Percentiles rank a stretch among this genome's conserved stretches.
Evolutionary conservation across 2,888 invertebrate species (phyloP).

Genomic region (Stegophylla sp.): DNA sequence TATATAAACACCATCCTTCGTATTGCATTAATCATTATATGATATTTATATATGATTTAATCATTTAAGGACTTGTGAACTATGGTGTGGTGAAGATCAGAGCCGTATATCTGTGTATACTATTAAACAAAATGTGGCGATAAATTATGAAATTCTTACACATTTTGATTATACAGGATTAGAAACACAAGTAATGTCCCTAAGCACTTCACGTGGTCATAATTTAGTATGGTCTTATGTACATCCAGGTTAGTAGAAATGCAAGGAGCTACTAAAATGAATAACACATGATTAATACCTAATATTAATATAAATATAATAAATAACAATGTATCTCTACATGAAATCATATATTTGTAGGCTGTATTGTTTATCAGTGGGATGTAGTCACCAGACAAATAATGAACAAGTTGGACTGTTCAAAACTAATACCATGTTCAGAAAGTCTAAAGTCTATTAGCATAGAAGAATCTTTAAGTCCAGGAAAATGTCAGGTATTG

Average conservation of each 20-base stretch:
- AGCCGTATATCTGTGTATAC: constrained; percentile 82
- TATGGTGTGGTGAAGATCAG: constrained; percentile 88
- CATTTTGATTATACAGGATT: constrained; percentile 71
- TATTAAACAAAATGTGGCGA: constrained; percentile 75
- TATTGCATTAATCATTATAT: background rate
- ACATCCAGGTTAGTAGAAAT: constrained; percentile 72
- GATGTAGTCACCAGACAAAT: constrained; percentile 73
- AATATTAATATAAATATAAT: too few species aligned
- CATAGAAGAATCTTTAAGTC: constrained; percentile 83
- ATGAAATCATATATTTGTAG: constrained; percentile 65
- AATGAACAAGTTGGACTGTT: constrained; percentile 84
- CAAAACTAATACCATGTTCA: constrained; percentile 88
- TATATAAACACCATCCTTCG: background rate
- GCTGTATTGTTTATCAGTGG: constrained; percentile 90
- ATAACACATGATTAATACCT: background rate
- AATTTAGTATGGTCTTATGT: constrained; percentile 77
- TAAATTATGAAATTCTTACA: constrained; percentile 75
- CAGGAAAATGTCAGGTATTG: constrained; percentile 76
- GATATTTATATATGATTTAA: background rate
- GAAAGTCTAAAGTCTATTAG: constrained; percentile 90
- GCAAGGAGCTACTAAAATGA: background rate
- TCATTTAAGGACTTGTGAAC: constrained; percentile 68
- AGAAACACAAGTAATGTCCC: constrained; percentile 74
- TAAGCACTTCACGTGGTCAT: constrained; percentile 68
- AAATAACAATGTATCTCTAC: background rate